These are phyloP conservation scores for Fulica atra DNA, from an alignment of 2,113 vertebrate genomes.

Conservation along the genomic window DNA sequence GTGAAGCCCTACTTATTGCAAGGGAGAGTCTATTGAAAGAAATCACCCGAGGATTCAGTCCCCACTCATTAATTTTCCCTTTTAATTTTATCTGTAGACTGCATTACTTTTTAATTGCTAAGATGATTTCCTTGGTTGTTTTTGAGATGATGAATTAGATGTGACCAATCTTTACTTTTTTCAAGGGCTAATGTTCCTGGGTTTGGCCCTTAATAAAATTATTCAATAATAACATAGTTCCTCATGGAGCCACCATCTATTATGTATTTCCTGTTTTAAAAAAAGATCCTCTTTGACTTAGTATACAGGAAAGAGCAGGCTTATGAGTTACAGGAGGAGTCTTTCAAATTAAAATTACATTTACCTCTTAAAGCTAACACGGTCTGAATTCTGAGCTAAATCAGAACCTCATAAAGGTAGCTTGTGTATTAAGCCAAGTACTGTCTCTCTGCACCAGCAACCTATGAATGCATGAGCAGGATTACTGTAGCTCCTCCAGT, in stretches of 20 bases:
- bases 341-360: conserved; percentile 19
- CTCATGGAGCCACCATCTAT: background rate
- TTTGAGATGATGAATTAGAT: conserved; percentile 15
- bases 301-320: background rate
- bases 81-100: conserved; percentile 8
- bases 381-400: background rate
- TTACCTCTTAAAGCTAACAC: background rate
- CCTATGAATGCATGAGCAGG: background rate
- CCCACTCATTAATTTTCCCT: background rate
- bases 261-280: conserved; percentile 12
- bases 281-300: conserved; percentile 6
- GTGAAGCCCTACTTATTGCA: background rate
- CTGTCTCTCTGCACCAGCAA: background rate
- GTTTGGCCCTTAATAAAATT: conserved; percentile 37
- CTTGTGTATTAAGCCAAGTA: background rate
- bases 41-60: background rate
- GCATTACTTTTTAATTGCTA: conserved; percentile 41
- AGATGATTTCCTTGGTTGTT: background rate
- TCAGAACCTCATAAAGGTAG: background rate
- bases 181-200: background rate
- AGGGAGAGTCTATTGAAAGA: background rate
- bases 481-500: background rate
- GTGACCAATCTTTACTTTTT: background rate
- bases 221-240: conserved; percentile 19
- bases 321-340: background rate